Evolutionary conservation across 2,888 invertebrate genomes (phyloP), one percentile per base, ranked within the genome.

Genomic region (Sussaba pulchella): DNA sequence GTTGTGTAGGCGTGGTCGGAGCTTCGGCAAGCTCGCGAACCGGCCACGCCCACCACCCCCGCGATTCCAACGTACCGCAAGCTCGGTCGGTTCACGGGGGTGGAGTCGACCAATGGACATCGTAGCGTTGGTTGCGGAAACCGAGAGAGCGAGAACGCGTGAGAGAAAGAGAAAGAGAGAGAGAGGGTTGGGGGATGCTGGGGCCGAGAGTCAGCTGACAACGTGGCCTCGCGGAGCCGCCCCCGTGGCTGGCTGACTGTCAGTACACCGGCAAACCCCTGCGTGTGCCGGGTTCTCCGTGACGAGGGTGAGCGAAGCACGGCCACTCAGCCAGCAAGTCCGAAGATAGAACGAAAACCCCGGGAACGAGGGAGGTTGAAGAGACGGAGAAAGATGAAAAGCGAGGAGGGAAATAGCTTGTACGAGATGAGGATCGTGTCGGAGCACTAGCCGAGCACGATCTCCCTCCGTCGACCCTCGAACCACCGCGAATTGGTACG

Each of bases 311-410:
- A n/a, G 72, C 67, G 81, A 63, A 77, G 75, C 69, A 85, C 87
- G 90, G 91, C 91, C 91, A 90, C 88, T 91, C 91, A 85, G 91
- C 91, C 91, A 91, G 91, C 91, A 91, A 91, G 91, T 91, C 90
- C 89, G 81, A 78, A 52, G 77, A 78, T 78, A 70, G 81, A 81
- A 63, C 77, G 77, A 66, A 73, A 76, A 78, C 85, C 50, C 54
- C 57, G 63, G 72, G 59, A 47, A 19, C 19, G 21, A 31, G 12
- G 57, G n/a, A n/a, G n/a, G n/a, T n/a, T n/a, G n/a, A n/a, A n/a
- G 66, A 36, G 57, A 54, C 6, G n/a, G 50, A 43, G 63, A 69
- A n/a, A n/a, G n/a, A n/a, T n/a, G n/a, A n/a, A n/a, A n/a, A n/a
- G n/a, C n/a, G n/a, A n/a, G n/a, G n/a, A n/a, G n/a, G n/a, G n/a